Evolutionary conservation across 1,140 invertebrate species (phyloP), one percentile per base, ranked within the genome.

Genomic region (Drosophila littoralis): DNA sequence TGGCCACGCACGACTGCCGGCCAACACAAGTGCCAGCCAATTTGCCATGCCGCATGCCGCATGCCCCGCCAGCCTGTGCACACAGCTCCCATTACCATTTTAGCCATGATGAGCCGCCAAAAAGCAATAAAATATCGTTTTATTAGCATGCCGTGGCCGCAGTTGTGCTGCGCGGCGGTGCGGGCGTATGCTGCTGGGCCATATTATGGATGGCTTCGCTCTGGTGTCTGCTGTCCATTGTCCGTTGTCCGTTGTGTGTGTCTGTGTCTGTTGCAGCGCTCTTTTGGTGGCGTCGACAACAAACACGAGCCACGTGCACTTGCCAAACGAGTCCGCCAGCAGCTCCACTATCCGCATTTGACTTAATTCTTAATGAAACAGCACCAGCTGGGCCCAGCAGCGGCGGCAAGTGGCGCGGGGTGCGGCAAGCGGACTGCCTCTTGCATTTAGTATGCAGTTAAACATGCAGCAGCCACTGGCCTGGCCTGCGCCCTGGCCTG

Each of bases 91-190:
- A 67, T 60, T 48, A 46, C 55, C 59, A 73, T 73, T 73, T 68
- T 38, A 65, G 52, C 79, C 76, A 32, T 84, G 81, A 84, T 83
- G 80, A 80, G 80, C 77, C 81, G 77, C 77, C 81, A 77, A 77
- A 72, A 84, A 75, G 81, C 81, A 81, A 85, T 84, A 84, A 85
- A 84, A 81, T 77, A 81, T 81, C 77, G 38, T 84, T 84, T 84
- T 84, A 84, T 85, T 84, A 85, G 81, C 81, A 66, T 61, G 74
- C 64, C 36, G 32, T n/a, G 7, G 38, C 15, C 6, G 48, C 38
- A 32, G 32, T 12, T 48, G 35, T 36, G 40, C n/a, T n/a, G 50
- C 13, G 45, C 6, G 48, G 13, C 13, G 13, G 22, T 32, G 48
- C 15, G 3, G 22, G 22, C 35, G 35, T 42, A 32, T 50, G 42